These are phyloP conservation scores for Tetheella fluctuosa DNA, from an alignment of 2,888 invertebrate genomes.

Conservation along the genomic window DNA sequence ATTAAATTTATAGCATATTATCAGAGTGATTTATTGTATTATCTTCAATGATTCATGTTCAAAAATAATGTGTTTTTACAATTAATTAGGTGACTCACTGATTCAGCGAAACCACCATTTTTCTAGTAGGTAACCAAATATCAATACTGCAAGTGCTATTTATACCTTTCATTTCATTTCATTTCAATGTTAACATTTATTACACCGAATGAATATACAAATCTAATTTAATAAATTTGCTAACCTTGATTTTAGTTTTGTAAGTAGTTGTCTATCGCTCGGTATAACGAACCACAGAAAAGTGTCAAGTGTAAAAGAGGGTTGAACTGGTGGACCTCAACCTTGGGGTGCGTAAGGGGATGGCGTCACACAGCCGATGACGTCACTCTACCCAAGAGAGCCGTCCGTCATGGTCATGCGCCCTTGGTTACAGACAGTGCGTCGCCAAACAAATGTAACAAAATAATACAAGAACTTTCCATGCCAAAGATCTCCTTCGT, in stretches of 20 bases:
- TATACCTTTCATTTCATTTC: no score
- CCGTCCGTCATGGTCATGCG: slow-evolving; percentile 42
- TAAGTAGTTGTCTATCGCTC: not conserved
- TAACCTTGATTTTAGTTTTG: not conserved
- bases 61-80: not conserved
- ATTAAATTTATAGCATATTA: not conserved
- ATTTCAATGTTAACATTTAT: not conserved
- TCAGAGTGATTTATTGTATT: not conserved
- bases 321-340: slow-evolving; percentile 57
- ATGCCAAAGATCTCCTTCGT: not conserved
- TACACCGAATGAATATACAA: not conserved
- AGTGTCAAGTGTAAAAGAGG: slow-evolving; percentile 69
- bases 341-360: slow-evolving; percentile 61
- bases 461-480: slow-evolving; percentile 13
- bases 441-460: slow-evolving; percentile 39
- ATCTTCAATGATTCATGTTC: not conserved
- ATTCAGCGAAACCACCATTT: not conserved
- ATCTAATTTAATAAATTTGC: not conserved
- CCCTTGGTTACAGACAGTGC: slow-evolving; percentile 51
- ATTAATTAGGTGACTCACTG: not conserved
- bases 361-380: slow-evolving; percentile 64
- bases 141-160: no score
- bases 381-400: slow-evolving; percentile 54
- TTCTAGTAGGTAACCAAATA: not conserved
- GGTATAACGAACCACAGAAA: slow-evolving; percentile 24